phyloP scores from a whole-genome alignment of 2,888 invertebrate genomes.

The Apotomis betuletana region DNA sequence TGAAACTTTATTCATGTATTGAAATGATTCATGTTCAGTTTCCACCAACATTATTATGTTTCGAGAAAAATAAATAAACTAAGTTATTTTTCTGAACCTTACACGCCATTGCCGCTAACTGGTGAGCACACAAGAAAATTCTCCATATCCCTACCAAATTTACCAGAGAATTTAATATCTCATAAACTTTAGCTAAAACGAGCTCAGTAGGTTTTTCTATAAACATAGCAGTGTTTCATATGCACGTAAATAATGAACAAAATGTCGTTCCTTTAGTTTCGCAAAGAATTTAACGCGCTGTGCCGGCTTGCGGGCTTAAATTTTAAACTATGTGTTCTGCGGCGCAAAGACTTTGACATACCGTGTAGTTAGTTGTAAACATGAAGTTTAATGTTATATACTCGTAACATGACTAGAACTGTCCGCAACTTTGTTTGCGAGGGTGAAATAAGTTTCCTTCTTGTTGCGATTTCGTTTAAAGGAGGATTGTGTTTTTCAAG shows the following conservation, averaged over 20 bases:
- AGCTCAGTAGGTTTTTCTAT: background rate
- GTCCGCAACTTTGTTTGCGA: background rate
- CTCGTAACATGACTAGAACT: background rate
- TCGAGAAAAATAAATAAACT: too few relatives aligned
- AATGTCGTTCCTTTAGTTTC: slow-evolving; percentile 43
- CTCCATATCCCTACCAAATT: too few relatives aligned
- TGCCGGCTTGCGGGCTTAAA: slow-evolving; percentile 21
- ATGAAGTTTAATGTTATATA: slow-evolving; percentile 8
- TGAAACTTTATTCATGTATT: too few relatives aligned
- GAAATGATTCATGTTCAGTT: too few relatives aligned
- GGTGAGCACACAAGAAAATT: too few relatives aligned
- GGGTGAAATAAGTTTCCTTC: background rate
- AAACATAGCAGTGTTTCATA: slow-evolving; percentile 5
- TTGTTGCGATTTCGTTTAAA: too few relatives aligned
- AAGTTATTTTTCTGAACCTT: too few relatives aligned
- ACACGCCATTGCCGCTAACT: too few relatives aligned
- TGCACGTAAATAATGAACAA: background rate
- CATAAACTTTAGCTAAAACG: background rate
- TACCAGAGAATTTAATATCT: too few relatives aligned
- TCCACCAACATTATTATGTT: too few relatives aligned
- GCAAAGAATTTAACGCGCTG: slow-evolving; percentile 38
- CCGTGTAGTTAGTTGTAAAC: slow-evolving; percentile 4
- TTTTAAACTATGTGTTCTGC: slow-evolving; percentile 28
- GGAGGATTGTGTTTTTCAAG: too few relatives aligned
- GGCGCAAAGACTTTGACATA: slow-evolving; percentile 12